Conservation (phyloP, 2,888 invertebrate species). For the Machimus rusticus region DNA sequence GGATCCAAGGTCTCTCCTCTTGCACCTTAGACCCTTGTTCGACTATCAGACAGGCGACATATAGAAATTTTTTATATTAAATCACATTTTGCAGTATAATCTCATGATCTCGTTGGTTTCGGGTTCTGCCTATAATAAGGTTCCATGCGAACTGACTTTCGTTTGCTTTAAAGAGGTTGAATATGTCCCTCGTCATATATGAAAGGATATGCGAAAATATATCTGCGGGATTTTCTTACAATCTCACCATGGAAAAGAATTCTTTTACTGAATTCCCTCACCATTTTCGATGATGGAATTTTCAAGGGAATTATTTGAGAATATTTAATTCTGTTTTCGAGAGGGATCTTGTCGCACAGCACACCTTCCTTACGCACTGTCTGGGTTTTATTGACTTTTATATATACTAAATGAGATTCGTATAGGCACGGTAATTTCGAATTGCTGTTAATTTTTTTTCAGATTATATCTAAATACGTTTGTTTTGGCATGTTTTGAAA, state of each 20-base stretch:
- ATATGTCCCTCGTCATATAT: not conserved
- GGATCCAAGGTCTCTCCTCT: not conserved
- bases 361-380: not conserved
- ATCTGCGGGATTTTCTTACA: not conserved
- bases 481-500: too few species aligned
- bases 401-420: not conserved
- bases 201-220: not conserved
- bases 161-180: not conserved
- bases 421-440: not conserved
- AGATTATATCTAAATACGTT: too few species aligned
- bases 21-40: slow-evolving; percentile 21
- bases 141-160: not conserved
- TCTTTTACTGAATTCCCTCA: not conserved
- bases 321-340: not conserved
- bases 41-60: slow-evolving; percentile 25
- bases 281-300: not conserved
- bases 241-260: not conserved
- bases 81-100: slow-evolving; percentile 35
- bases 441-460: not conserved
- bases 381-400: not conserved
- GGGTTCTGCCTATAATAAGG: slow-evolving; percentile 11
- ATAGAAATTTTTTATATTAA: slow-evolving; percentile 26
- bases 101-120: slow-evolving; percentile 4
- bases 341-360: not conserved
- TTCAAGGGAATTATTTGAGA: not conserved